Base-by-base conservation (phyloP, 64 coral and sea anemone genomes). In the Stichodactyla mertensii region DNA sequence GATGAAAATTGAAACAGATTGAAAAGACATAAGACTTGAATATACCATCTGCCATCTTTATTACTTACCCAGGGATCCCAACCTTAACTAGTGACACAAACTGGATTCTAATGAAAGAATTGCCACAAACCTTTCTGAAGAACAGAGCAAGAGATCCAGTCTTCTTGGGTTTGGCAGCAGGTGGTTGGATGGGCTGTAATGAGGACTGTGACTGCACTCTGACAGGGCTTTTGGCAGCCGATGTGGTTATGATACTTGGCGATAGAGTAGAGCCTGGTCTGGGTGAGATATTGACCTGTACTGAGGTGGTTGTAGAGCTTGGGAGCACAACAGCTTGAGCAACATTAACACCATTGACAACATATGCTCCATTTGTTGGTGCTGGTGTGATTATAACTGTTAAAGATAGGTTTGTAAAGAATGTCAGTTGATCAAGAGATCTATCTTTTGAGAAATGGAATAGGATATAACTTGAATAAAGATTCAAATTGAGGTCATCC, bases 81-180 rank as follows among this genome's bases (percentile, higher is more conserved):
- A 45, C 36, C 36, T 45, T 45, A 45, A 45, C 36, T 45, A 45
- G 36, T 45, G 36, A 45, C 36, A 45, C 36, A 45, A 45, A 45
- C 36, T 45, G 36, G 36, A 1, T 45, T 45, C 36, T 52, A 6
- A 58, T 9, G 9, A 58, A 11, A 15, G 69, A 11, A 31, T 74
- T 31, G 6, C 69, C 69, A 7, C 51, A 13, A 88, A 99, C 97
- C 91, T 95, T 99, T 95, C 97, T 99, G 69, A 95, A 99, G 82
- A 99, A 99, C n/a, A 99, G 71, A 36, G 97, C 97, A 23, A 99
- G 88, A 10, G 97, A 99, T 13, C 97, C 97, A 71, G 93, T 98
- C 69, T 89, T 98, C 61, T 87, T 98, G 0, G 95, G 90, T 67
- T 94, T 98, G 52, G 64, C 86, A 22, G 80, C 77, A 85, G 82